Conservation (phyloP, 2,888 invertebrate genomes). For the Tachina lurida region DNA sequence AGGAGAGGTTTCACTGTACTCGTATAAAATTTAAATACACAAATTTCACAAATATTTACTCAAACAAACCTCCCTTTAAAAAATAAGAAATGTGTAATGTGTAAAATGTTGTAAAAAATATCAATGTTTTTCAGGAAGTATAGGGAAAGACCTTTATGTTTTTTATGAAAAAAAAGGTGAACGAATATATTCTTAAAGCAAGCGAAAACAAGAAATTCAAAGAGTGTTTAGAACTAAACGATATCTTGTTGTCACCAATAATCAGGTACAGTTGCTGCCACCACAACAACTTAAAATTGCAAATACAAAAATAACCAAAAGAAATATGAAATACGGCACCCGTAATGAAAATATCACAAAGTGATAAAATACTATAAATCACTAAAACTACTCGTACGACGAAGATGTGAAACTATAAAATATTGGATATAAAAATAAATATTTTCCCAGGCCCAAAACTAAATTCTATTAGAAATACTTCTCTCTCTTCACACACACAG, state of each 20-base stretch:
- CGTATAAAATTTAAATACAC: no score
- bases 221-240: slow-evolving; percentile 15
- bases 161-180: no score
- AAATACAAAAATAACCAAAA: neutral
- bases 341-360: slow-evolving; percentile 44
- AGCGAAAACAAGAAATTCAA: neutral
- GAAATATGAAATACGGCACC: slow-evolving; percentile 23
- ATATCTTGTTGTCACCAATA: neutral
- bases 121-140: no score
- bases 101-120: no score
- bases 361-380: slow-evolving; percentile 56
- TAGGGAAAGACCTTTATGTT: no score
- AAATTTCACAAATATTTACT: no score
- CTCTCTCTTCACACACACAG: neutral
- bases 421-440: slow-evolving; percentile 8
- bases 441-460: slow-evolving; percentile 70
- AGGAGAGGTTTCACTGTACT: no score
- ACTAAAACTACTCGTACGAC: slow-evolving; percentile 16
- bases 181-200: neutral
- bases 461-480: slow-evolving; percentile 23
- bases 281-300: slow-evolving; percentile 8
- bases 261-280: slow-evolving; percentile 56
- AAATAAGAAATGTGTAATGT: no score
- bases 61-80: no score
- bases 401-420: neutral